Evolutionary conservation across 2,113 vertebrate species (phyloP).

Genomic region (Tretioscincus oriximinensis): DNA sequence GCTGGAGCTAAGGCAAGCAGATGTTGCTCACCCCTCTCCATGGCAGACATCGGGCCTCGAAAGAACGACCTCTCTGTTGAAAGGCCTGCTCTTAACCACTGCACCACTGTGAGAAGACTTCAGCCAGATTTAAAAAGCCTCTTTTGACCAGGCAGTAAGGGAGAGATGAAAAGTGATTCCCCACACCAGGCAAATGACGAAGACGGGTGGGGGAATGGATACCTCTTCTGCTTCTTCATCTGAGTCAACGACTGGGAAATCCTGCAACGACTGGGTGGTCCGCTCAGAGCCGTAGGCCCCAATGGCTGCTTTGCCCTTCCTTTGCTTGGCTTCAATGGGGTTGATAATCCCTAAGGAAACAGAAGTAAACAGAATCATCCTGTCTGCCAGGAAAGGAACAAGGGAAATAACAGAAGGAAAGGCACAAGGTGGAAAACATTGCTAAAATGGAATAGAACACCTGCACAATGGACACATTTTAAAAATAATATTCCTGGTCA

Average conservation of each 20-base stretch:
- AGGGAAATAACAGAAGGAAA: no score
- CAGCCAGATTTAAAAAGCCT: no score
- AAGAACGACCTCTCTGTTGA: no score
- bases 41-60: no score
- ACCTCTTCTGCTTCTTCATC: slow-evolving; percentile 97
- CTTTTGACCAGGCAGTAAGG: background rate
- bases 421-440: no score
- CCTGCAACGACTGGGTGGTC: slow-evolving; percentile 89
- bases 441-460: background rate
- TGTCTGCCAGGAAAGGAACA: background rate
- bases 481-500: no score
- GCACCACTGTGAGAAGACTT: no score
- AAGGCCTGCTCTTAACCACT: no score
- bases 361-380: background rate
- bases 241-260: slow-evolving; percentile 92
- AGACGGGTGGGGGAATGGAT: fast-evolving
- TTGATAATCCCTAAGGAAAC: slow-evolving; percentile 85
- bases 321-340: slow-evolving; percentile 95
- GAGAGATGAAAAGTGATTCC: background rate
- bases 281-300: slow-evolving; percentile 94
- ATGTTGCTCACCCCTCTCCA: no score
- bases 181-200: background rate
- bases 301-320: slow-evolving; percentile 97
- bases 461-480: no score
- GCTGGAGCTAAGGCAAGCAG: no score